Evolutionary conservation across 2,113 vertebrate species (phyloP).

Genomic region (Scortum barcoo): DNA sequence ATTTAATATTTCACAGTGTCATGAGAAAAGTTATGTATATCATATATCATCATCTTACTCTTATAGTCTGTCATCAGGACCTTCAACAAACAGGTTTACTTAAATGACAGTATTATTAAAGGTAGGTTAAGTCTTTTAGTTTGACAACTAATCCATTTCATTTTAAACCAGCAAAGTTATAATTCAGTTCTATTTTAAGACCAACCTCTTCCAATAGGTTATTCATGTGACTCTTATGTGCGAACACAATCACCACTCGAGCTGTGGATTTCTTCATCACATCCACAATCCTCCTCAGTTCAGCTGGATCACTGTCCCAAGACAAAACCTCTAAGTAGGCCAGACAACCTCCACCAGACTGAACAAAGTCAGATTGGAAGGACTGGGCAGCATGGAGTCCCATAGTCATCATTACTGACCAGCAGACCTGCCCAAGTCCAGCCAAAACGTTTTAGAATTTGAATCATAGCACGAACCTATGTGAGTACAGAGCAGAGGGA

Average conservation of each 20-base stretch:
- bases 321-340: slow-evolving; percentile 77
- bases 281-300: slow-evolving; percentile 70
- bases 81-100: neutral
- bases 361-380: slow-evolving; percentile 46
- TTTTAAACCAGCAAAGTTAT: too few relatives aligned
- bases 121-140: too few relatives aligned
- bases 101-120: too few relatives aligned
- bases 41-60: too few relatives aligned
- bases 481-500: neutral
- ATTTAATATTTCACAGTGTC: neutral
- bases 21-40: neutral
- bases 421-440: slow-evolving; percentile 66
- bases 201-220: slow-evolving; percentile 73
- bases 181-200: neutral
- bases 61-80: neutral
- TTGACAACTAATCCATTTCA: too few relatives aligned
- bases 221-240: slow-evolving; percentile 65
- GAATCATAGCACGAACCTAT: slow-evolving; percentile 63
- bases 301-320: slow-evolving; percentile 45
- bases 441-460: slow-evolving; percentile 65
- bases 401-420: slow-evolving; percentile 66
- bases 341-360: slow-evolving; percentile 58
- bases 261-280: slow-evolving; percentile 69
- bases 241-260: slow-evolving; percentile 68
- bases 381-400: slow-evolving; percentile 53